These are phyloP conservation scores for Galerucella nymphaeae DNA, from an alignment of 2,888 invertebrate genomes.

Conservation along the genomic window DNA sequence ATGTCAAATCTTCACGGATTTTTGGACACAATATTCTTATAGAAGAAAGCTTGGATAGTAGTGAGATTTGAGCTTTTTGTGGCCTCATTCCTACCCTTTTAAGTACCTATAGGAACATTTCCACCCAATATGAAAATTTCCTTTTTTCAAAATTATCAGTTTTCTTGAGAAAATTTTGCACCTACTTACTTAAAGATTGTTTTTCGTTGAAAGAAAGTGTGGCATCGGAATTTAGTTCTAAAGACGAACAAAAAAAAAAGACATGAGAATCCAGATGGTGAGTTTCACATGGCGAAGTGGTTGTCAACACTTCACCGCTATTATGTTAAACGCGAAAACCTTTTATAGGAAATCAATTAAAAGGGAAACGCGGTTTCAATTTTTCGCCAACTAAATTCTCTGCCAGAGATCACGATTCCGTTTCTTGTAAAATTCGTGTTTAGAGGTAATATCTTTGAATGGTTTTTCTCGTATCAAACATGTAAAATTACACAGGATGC, in stretches of 20 bases:
- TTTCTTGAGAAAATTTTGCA: no score
- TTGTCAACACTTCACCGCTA: constrained; percentile 65
- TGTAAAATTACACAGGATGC: neutral
- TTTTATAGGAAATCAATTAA: constrained; percentile 67
- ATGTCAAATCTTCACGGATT: no score
- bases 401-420: constrained; percentile 47
- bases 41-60: no score
- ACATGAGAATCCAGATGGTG: constrained; percentile 23
- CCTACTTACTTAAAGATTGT: neutral
- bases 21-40: no score
- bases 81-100: no score
- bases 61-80: no score
- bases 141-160: no score
- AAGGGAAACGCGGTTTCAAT: constrained; percentile 63
- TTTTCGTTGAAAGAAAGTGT: neutral
- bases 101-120: no score
- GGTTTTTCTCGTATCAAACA: constrained; percentile 2
- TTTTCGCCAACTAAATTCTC: constrained; percentile 42
- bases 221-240: neutral
- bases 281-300: constrained; percentile 40
- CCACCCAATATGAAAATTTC: no score
- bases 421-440: constrained; percentile 3
- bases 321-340: constrained; percentile 65
- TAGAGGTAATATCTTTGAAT: neutral
- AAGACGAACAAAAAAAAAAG: neutral